Base-by-base conservation (phyloP, 92 coral and sea anemone genomes). In the Anthopleura xanthogrammica region DNA sequence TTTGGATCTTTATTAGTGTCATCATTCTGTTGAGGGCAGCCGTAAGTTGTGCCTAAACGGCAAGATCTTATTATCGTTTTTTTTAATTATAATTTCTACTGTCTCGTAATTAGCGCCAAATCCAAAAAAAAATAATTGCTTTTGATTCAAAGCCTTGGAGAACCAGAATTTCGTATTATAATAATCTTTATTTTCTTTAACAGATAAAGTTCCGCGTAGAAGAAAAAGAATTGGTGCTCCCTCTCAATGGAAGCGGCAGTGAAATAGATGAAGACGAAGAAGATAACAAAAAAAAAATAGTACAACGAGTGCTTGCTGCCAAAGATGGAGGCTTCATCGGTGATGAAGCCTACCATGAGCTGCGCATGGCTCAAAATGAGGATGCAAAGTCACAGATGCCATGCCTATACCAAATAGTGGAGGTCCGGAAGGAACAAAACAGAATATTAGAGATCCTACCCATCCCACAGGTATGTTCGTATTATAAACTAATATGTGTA, bases 281-380 rank as follows among this genome's bases (percentile, higher is more conserved):
- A 19, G 14, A n/a, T 4, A 3, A 60, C 11, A n/a, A 29, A 10
- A 19, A 13, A 16, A 52, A 7, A 2, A 66, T 70, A 0, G 19
- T 23, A 4, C 52, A 48, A 55, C 17, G 14, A 10, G 78, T 85
- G 17, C 70, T 70, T 20, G 65, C 73, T 1, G 83, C 78, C 16
- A 84, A 72, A 43, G 79, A 82, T 52, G 19, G 22, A 2, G 77
- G 85, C 70, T 16, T 70, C 24, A 24, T 82, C 3, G 46, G 78
- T 2, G 80, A 82, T 17, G 76, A 83, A 52, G 81, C 81, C 16
- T 60, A 76, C 23, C 77, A 83, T 23, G 64, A 83, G 52, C 22
- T 72, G 48, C 74, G 85, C 16, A 82, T 82, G 85, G 65, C 85
- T 13, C 72, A 68, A 20, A 66, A 62, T 43, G 85, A 82, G 13